Base-by-base conservation (phyloP, 2,113 vertebrate genomes). In the Petromus typicus region DNA sequence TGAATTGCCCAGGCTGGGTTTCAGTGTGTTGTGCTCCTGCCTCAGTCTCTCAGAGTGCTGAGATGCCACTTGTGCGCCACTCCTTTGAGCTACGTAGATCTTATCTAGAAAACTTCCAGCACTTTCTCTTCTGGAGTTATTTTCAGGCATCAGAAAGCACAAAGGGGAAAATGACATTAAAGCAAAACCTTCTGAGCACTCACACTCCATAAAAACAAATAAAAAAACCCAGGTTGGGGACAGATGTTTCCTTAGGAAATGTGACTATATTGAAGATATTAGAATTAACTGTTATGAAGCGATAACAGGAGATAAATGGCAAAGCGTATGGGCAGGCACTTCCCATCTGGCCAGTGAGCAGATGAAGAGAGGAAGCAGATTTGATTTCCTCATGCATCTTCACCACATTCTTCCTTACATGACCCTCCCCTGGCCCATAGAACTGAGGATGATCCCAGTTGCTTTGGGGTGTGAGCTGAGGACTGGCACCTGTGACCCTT, bases 71-170 rank as follows among this genome's bases (percentile, higher is more conserved):
- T 30, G 43, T 30, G 43, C 13, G 45, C 71, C 40, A 17, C 45
- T 45, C 14, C 40, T 45, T 11, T 5, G 25, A 14, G 71, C 43
- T 45, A 75, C 4, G 8, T 48, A 85, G n/a, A 34, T 86, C 13
- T 85, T 48, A 30, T 71, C 64, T 37, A 76, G 63, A 87, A 4
- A 66, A 43, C n/a, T 93, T 40, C 32, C 37, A 54, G 8, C 61
- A 76, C 23, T 48, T 96, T 84, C 45, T 93, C 66, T 56, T 71
- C 27, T 59, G 64, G 85, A 86, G 54, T 88, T 57, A 51, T 59
- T 67, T 95, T 51, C 43, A 71, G 69, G 83, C 34, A 61, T n/a
- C 57, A 86, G 56, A 92, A 69, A 83, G 80, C 78, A 51, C 27
- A 64, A 78, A 94, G 51, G 22, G 34, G 23, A 71, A 43, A 66